These are phyloP conservation scores for Meles meles DNA, from an alignment of 2,113 vertebrate species.

Conservation along the genomic window DNA sequence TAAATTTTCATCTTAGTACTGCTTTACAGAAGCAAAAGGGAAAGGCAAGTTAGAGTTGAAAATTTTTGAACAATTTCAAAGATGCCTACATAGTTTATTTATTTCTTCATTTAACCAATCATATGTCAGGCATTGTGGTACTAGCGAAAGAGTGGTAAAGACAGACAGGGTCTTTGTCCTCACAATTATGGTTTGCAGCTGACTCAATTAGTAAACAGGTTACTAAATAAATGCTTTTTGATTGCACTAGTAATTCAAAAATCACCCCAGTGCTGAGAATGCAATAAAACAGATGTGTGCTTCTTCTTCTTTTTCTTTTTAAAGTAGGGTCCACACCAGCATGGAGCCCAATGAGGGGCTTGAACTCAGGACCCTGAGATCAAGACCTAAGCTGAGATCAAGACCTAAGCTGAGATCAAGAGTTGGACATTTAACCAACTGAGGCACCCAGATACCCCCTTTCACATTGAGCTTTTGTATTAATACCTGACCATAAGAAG, in stretches of 20 bases:
- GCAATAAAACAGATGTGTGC: background rate
- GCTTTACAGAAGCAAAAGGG: background rate
- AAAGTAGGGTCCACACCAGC: background rate
- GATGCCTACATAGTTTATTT: background rate
- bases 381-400: background rate
- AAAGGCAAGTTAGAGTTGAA: background rate
- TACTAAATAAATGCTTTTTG: background rate
- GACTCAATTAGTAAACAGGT: background rate
- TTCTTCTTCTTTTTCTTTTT: background rate
- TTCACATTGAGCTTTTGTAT: background rate
- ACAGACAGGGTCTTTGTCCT: background rate
- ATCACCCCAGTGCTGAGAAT: background rate
- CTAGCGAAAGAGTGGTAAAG: background rate
- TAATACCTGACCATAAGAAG: background rate
- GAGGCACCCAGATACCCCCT: background rate
- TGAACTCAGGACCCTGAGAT: background rate
- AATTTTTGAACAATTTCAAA: background rate
- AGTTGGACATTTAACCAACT: background rate
- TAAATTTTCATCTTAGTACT: background rate
- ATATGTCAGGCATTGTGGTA: background rate
- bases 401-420: background rate
- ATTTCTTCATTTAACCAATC: background rate
- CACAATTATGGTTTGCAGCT: background rate
- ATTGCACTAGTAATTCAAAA: background rate
- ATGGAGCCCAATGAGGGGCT: background rate